A percentile compares a stretch with the other conserved stretches of the same genome.
Conservation (phyloP, 2,888 invertebrate genomes). For the Epiblema foenella region DNA sequence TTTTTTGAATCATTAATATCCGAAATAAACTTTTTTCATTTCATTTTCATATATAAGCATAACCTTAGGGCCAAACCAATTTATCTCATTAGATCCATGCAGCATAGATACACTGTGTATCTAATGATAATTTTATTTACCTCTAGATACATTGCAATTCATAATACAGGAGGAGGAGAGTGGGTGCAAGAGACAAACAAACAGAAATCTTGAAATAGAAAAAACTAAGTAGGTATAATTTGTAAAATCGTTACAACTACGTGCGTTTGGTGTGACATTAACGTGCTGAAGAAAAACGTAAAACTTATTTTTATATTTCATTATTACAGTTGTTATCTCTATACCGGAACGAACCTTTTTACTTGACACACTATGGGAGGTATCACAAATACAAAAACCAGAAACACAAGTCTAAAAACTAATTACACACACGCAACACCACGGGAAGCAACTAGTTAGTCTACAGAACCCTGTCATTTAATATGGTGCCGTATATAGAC, state of each 20-base stretch:
- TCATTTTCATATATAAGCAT: no score
- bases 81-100: no score
- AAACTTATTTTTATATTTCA: neutral
- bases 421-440: constrained; percentile 29
- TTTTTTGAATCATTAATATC: no score
- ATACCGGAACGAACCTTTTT: neutral
- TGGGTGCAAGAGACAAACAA: no score
- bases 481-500: constrained; percentile 15
- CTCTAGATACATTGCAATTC: no score
- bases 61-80: no score
- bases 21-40: no score
- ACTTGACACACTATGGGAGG: neutral
- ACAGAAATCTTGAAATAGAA: no score
- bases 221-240: no score
- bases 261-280: neutral
- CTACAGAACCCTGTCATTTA: constrained; percentile 26
- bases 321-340: neutral
- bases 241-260: neutral
- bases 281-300: neutral
- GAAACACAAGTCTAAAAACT: constrained; percentile 8
- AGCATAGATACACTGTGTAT: no score
- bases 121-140: no score
- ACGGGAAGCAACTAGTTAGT: constrained; percentile 27
- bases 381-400: constrained; percentile 3
- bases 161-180: no score